Evolutionary conservation across 2,113 vertebrate genomes (phyloP), one percentile per base, ranked within the genome.

Genomic region (Zapornia atra): DNA sequence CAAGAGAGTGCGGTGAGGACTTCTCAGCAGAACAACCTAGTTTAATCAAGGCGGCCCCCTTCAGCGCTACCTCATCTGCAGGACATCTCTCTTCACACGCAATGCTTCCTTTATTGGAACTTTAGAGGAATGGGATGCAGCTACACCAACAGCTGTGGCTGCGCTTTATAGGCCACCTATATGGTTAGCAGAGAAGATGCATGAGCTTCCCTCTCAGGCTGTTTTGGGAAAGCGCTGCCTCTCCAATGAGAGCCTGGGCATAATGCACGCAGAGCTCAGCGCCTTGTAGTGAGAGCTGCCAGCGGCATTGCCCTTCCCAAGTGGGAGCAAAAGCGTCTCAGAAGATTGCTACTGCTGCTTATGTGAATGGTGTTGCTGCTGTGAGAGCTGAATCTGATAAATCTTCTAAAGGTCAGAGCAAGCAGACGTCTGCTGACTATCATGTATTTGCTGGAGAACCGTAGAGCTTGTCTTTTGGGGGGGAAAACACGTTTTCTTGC

Each of bases 1-100:
- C 93, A 81, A 36, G 96, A 96, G 73, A 65, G 29, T 48, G 64
- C 88, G 87, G 87, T 89, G 95, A 97, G 95, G 96, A 75, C 91
- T 96, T 73, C 90, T 95, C 95, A 97, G 97, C 94, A 97, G 96
- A 97, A 72, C 95, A 96, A 53, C 78, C 75, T n/a, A 29, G 94
- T 97, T 98, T 98, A 97, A 98, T 98, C 97, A 98, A 92, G 96
- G 94, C 0, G 4, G 25, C 94, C 96, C 83, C 97, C 97, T 92
- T 53, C 88, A 7, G 96, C 1, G 89, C 85, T 54, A 34, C 96
- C 88, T 95, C 50, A 24, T 72, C 94, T 66, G 94, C 70, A 81
- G 97, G 97, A 90, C 94, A 85, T 96, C 72, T 59, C 95, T 97
- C 96, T 93, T 73, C 40, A 84, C 60, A 15, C 3, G 11, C 38